Evolutionary conservation across 2,888 invertebrate species (phyloP).

Genomic region (Adelognathus sp.): DNA sequence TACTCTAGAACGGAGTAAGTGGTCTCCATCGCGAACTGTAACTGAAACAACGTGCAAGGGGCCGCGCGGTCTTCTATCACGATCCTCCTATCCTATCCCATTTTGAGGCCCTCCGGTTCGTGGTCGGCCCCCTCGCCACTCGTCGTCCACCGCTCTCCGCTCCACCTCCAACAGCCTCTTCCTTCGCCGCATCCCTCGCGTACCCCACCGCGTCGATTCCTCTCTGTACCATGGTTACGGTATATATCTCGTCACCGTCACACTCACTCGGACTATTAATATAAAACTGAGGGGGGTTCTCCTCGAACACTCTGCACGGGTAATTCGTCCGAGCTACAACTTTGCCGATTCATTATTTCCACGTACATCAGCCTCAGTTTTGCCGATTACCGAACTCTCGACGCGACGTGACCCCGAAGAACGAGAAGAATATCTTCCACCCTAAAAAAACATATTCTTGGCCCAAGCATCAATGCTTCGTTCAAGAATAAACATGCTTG

Average conservation of each 20-base stretch:
- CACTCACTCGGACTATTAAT: conserved; percentile 80
- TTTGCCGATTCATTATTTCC: conserved; percentile 76
- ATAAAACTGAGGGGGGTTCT: conserved; percentile 80
- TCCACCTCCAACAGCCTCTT: conserved; percentile 44
- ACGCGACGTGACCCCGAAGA: conserved; percentile 26
- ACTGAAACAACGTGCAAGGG: conserved; percentile 78
- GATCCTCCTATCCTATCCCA: conserved; percentile 79
- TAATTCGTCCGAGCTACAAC: conserved; percentile 75
- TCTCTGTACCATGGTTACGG: too few species aligned
- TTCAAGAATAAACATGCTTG: too few species aligned
- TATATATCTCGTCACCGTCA: conserved; percentile 73
- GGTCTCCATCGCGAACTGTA: conserved; percentile 75
- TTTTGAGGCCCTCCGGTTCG: conserved; percentile 76
- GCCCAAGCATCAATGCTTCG: too few species aligned
- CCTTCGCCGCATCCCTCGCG: conserved; percentile 59
- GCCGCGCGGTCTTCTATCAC: conserved; percentile 76
- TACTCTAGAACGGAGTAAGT: conserved; percentile 47
- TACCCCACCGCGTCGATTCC: too few species aligned
- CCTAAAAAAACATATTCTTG: too few species aligned
- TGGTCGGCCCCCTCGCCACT: conserved; percentile 56
- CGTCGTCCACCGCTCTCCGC: conserved; percentile 38
- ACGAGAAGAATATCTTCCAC: neutral
- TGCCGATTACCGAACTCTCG: conserved; percentile 35
- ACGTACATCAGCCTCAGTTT: conserved; percentile 42
- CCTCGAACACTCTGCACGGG: conserved; percentile 79